Evolutionary conservation across 2,797 vertebrate species (phyloP).

Genomic region (Babyrousa celebensis): DNA sequence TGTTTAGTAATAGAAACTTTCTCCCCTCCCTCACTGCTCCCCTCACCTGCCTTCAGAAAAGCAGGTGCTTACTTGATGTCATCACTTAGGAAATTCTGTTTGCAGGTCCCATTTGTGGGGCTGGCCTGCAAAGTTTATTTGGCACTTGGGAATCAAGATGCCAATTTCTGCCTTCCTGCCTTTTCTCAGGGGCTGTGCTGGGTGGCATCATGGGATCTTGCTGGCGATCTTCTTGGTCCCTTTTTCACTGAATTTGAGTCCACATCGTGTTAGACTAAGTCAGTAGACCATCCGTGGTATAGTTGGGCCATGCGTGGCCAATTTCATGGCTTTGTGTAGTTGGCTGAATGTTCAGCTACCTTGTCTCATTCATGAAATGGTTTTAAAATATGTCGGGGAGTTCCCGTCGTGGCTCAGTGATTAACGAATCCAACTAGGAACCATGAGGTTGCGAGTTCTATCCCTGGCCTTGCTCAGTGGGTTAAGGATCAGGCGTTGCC

Average conservation of each 20-base stretch:
- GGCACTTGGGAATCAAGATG: neutral
- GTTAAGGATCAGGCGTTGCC: too few relatives aligned
- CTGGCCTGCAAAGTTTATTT: neutral
- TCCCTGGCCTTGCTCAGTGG: too few relatives aligned
- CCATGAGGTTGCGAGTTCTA: too few relatives aligned
- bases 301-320: neutral
- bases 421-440: too few relatives aligned
- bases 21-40: neutral
- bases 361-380: neutral
- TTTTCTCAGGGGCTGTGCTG: neutral
- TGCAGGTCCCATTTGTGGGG: neutral
- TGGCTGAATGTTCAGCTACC: neutral
- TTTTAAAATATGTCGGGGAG: constrained; percentile 3
- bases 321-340: neutral
- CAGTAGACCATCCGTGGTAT: neutral
- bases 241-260: neutral
- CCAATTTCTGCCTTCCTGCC: neutral
- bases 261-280: neutral
- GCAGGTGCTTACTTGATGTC: neutral
- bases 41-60: neutral
- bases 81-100: neutral
- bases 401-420: too few relatives aligned
- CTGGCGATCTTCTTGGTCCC: neutral
- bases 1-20: neutral
- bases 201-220: accelerated